Conservation (phyloP, 2,888 invertebrate species). For the Stictocephala bisonia region DNA sequence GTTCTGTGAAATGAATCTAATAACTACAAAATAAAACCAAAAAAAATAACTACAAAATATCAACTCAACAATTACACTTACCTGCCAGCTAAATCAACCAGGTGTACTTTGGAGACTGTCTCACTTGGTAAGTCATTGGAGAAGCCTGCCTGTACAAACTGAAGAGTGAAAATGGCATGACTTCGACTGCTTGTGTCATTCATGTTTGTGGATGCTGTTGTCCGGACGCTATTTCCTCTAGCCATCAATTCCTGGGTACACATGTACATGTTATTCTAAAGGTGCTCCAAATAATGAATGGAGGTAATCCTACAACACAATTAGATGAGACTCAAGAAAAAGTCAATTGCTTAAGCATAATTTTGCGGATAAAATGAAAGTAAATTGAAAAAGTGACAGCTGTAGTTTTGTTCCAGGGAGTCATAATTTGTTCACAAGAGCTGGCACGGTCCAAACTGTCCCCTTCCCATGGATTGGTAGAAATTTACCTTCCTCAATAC, state of each 20-base stretch:
- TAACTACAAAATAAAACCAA: background rate
- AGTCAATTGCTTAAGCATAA: no score
- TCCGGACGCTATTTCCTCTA: constrained; percentile 83
- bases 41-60: constrained; percentile 64
- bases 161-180: constrained; percentile 92
- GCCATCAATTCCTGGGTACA: constrained; percentile 65
- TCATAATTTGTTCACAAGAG: no score
- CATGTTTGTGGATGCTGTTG: constrained; percentile 92
- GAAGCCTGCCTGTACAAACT: constrained; percentile 88
- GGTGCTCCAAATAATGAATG: background rate
- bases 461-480: no score
- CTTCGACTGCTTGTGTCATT: constrained; percentile 92
- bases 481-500: no score
- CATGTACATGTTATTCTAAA: background rate
- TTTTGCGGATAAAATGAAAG: no score
- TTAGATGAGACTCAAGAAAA: no score
- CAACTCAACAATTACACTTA: constrained; percentile 66
- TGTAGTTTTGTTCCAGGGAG: no score
- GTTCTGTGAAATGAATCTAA: background rate
- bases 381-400: no score
- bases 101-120: constrained; percentile 87
- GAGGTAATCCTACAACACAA: no score
- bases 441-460: no score
- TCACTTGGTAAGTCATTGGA: constrained; percentile 84
- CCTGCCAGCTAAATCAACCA: constrained; percentile 86